phyloP scores from a whole-genome alignment of 2,797 vertebrate species.

The Mycteria americana region DNA sequence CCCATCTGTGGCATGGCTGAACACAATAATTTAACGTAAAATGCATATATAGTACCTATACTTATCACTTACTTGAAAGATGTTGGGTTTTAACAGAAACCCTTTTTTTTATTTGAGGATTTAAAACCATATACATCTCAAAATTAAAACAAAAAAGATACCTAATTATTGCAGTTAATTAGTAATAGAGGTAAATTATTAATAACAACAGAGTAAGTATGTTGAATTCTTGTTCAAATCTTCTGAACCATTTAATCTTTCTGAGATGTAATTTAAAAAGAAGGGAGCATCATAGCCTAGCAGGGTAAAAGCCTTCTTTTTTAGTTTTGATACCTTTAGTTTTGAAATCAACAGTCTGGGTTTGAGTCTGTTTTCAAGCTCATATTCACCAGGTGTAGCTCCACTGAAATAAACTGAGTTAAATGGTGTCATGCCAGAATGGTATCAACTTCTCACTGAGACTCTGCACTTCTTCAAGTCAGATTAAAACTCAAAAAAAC shows the following conservation, averaged over 20 bases:
- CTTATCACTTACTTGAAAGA: neutral
- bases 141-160: neutral
- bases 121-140: neutral
- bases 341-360: slow-evolving; percentile 4
- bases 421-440: neutral
- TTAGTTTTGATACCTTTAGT: neutral
- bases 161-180: neutral
- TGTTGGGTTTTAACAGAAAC: neutral
- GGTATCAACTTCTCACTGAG: neutral
- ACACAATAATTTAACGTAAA: slow-evolving; percentile 53
- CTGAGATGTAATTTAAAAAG: neutral
- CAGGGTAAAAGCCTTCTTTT: neutral
- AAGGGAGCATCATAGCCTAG: slow-evolving; percentile 5
- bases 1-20: slow-evolving; percentile 44
- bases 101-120: neutral
- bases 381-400: neutral
- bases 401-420: neutral
- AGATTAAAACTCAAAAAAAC: neutral
- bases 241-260: neutral
- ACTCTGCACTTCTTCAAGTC: neutral
- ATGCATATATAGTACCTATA: neutral
- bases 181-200: neutral
- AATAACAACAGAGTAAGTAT: neutral
- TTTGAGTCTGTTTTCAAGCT: neutral
- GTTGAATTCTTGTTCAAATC: neutral